Percentiles rank a stretch among this genome's conserved stretches.
Conservation (phyloP, 1,140 invertebrate genomes). For the Anastatus disparis region DNA sequence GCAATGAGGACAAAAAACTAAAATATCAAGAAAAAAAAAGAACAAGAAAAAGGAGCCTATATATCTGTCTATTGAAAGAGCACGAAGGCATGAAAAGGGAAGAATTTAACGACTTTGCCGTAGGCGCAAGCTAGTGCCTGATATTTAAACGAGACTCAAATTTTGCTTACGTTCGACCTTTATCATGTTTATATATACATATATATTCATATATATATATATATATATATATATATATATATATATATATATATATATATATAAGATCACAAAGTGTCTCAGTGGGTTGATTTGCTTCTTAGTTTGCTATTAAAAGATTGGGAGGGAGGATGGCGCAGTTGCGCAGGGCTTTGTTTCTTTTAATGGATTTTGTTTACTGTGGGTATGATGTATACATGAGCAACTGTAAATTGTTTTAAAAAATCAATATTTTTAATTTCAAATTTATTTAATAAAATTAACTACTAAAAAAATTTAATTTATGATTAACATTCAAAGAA, state of each 20-base stretch:
- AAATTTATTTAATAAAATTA: too few species aligned
- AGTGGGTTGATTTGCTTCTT: conserved; percentile 25
- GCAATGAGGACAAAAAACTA: conserved; percentile 9
- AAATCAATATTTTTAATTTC: too few species aligned
- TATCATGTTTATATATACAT: too few species aligned
- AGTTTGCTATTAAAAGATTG: not conserved
- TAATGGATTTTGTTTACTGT: conserved; percentile 6
- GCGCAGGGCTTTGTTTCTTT: conserved; percentile 9
- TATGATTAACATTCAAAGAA: too few species aligned
- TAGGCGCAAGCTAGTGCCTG: conserved; percentile 23
- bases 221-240: too few species aligned
- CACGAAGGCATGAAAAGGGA: conserved; percentile 45
- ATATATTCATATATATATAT: too few species aligned
- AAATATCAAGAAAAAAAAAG: conserved; percentile 31
- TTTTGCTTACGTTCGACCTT: conserved; percentile 46
- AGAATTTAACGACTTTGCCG: conserved; percentile 53
- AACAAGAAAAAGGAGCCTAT: conserved; percentile 30
- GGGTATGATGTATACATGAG: too few species aligned
- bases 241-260: too few species aligned
- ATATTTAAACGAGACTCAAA: conserved; percentile 46
- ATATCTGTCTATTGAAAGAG: conserved; percentile 42
- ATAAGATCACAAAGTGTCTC: conserved; percentile 28
- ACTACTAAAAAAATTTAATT: too few species aligned
- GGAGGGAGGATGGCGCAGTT: too few species aligned
- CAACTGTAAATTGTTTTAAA: too few species aligned